These are phyloP conservation scores for Drosophila paracracens DNA, from an alignment of 2,888 invertebrate species.

Conservation along the genomic window DNA sequence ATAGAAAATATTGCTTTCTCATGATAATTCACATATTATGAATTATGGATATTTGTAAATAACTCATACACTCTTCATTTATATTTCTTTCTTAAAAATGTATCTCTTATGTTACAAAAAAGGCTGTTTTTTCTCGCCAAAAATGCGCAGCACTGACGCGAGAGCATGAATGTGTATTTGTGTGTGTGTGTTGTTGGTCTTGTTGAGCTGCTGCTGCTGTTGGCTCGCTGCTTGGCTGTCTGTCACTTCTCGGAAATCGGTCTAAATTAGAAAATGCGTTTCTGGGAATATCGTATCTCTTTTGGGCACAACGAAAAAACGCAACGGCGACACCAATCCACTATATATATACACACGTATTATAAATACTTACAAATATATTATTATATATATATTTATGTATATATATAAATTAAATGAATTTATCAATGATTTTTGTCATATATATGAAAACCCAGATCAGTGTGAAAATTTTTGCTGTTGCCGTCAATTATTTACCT, in stretches of 20 bases:
- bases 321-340: constrained; percentile 61
- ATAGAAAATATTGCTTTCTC: neutral
- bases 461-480: constrained; percentile 25
- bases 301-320: constrained; percentile 73
- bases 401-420: constrained; percentile 22
- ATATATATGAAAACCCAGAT: constrained; percentile 24
- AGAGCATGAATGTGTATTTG: constrained; percentile 15
- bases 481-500: constrained; percentile 59
- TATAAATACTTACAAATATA: constrained; percentile 28
- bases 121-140: neutral
- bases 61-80: neutral
- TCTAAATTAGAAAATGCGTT: constrained; percentile 84
- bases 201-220: constrained; percentile 66
- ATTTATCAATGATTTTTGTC: constrained; percentile 61
- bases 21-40: neutral
- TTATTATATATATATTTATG: constrained; percentile 28
- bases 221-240: constrained; percentile 70
- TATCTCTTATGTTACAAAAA: neutral
- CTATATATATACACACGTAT: constrained; percentile 31
- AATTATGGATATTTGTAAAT: neutral
- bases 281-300: constrained; percentile 82
- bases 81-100: neutral
- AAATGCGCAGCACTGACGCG: constrained; percentile 14
- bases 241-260: constrained; percentile 84
- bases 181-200: constrained; percentile 63